These are phyloP conservation scores for Lagopus muta DNA, from an alignment of 2,113 vertebrate genomes.

Conservation along the genomic window DNA sequence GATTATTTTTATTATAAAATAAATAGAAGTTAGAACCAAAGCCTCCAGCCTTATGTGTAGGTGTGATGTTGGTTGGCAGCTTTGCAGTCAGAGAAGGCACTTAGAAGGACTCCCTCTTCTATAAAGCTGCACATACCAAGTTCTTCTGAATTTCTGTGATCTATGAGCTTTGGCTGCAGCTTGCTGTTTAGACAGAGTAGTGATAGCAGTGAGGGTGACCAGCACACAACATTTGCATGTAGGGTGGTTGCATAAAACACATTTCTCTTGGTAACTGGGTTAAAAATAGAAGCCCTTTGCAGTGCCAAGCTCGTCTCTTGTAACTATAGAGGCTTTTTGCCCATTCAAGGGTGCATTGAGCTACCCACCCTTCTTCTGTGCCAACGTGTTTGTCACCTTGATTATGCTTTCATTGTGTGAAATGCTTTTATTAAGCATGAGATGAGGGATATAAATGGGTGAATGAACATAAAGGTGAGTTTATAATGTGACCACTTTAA, in stretches of 20 bases:
- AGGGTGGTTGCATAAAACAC: not conserved
- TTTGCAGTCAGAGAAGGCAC: not conserved
- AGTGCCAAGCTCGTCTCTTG: not conserved
- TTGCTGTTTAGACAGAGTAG: not conserved
- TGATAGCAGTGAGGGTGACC: not conserved
- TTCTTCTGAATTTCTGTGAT: not conserved
- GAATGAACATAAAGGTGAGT: not conserved
- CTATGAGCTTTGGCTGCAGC: not conserved
- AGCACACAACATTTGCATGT: rapidly evolving
- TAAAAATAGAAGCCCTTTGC: conserved; percentile 23
- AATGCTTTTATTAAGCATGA: not conserved
- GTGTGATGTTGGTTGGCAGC: not conserved
- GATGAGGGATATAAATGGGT: not conserved
- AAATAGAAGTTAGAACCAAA: not conserved
- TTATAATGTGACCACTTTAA: not conserved
- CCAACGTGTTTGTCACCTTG: not conserved
- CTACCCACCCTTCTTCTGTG: not conserved
- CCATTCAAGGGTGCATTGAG: not conserved
- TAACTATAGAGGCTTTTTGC: not conserved
- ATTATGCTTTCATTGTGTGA: not conserved
- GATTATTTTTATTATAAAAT: not conserved
- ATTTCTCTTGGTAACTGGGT: not conserved
- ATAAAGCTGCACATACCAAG: not conserved
- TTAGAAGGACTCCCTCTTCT: not conserved
- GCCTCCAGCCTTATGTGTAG: not conserved